phyloP scores from a whole-genome alignment of 2,888 invertebrate genomes.

The Drosophila histrio region DNA sequence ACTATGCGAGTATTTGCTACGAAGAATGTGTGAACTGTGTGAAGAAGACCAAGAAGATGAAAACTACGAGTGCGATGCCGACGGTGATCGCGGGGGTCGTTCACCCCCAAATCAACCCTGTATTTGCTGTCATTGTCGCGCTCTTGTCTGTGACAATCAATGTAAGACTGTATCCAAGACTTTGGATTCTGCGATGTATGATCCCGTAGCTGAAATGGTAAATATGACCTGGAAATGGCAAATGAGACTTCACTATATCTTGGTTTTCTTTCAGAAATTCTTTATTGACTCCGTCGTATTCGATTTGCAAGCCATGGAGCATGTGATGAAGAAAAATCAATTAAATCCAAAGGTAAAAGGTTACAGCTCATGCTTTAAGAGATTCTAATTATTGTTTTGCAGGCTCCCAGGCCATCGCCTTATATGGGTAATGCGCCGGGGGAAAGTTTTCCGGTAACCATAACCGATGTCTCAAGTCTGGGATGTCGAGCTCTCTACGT shows the following conservation, averaged over 20 bases:
- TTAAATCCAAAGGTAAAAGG: constrained; percentile 58
- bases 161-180: constrained; percentile 60
- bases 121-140: constrained; percentile 74
- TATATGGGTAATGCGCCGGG: constrained; percentile 30
- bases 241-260: neutral
- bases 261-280: constrained; percentile 61
- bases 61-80: neutral
- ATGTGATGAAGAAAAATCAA: constrained; percentile 62
- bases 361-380: neutral
- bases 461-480: constrained; percentile 72
- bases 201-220: constrained; percentile 66
- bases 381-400: neutral
- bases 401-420: constrained; percentile 32
- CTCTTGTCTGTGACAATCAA: constrained; percentile 48
- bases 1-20: constrained; percentile 42
- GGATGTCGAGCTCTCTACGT: constrained; percentile 78
- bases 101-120: constrained; percentile 36
- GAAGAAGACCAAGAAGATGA: neutral
- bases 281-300: constrained; percentile 80
- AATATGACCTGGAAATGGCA: neutral
- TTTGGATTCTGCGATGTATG: constrained; percentile 46
- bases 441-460: constrained; percentile 78
- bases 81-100: neutral
- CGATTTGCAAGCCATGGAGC: constrained; percentile 79
- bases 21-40: constrained; percentile 43